Evolutionary conservation across 1,140 invertebrate genomes (phyloP).

Genomic region (Euura lappo): DNA sequence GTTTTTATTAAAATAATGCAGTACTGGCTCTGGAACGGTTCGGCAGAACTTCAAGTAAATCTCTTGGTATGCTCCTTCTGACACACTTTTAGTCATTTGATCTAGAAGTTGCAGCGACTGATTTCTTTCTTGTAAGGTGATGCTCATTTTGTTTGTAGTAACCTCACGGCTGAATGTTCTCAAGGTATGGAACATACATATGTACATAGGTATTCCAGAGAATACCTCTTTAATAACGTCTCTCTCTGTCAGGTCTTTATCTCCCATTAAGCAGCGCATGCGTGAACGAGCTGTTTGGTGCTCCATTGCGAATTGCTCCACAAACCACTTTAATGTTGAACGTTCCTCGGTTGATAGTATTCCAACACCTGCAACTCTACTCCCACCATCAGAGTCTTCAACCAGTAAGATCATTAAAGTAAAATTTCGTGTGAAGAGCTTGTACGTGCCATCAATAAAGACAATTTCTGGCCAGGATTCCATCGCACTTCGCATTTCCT

Average conservation of each 20-base stretch:
- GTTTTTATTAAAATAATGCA: constrained; percentile 26
- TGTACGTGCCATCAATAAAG: constrained; percentile 31
- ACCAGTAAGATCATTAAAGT: constrained; percentile 28
- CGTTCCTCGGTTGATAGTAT: constrained; percentile 22
- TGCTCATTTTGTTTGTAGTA: constrained; percentile 13
- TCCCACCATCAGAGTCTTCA: constrained; percentile 25
- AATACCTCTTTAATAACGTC: constrained; percentile 29
- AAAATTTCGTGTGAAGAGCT: constrained; percentile 22
- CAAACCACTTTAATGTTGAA: constrained; percentile 23
- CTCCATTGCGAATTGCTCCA: constrained; percentile 19
- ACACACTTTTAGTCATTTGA: constrained; percentile 26
- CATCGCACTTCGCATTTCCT: constrained; percentile 23
- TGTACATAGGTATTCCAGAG: constrained; percentile 19
- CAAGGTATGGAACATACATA: constrained; percentile 27
- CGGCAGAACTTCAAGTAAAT: constrained; percentile 15
- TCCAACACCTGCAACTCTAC: constrained; percentile 22
- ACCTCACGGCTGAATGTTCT: constrained; percentile 19
- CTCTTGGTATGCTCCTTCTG: constrained; percentile 16
- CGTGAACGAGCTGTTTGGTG: constrained; percentile 14
- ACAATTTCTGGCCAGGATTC: constrained; percentile 26
- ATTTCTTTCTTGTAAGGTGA: constrained; percentile 10
- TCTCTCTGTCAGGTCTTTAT: constrained; percentile 29
- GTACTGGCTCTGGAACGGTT: constrained; percentile 8
- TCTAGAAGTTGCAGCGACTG: constrained; percentile 13
- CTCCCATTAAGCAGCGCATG: constrained; percentile 26